Percentiles rank a stretch among this genome's conserved stretches.
Evolutionary conservation across 1,140 invertebrate genomes (phyloP).

Genomic region (Schlechtendalia chinensis): DNA sequence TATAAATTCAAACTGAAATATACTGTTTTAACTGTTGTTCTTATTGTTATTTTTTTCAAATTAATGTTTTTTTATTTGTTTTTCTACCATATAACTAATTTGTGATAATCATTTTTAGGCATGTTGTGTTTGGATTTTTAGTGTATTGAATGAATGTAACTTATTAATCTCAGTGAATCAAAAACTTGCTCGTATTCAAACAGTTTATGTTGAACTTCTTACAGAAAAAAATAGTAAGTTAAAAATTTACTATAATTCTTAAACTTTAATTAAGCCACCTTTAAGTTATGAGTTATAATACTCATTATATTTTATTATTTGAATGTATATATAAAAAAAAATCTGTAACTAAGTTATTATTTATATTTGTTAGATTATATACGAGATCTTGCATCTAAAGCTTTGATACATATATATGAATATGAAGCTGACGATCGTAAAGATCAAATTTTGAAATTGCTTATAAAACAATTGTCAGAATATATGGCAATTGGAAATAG

Average conservation of each 20-base stretch:
- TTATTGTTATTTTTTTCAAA: no score
- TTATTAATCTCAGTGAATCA: slow-evolving; percentile 14
- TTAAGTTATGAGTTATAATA: background rate
- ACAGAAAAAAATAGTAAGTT: slow-evolving; percentile 40
- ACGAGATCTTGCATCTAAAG: slow-evolving; percentile 89
- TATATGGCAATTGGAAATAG: slow-evolving; percentile 37
- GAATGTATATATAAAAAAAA: background rate
- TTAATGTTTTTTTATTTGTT: no score
- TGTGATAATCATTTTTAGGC: slow-evolving; percentile 9
- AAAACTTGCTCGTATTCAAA: slow-evolving; percentile 41
- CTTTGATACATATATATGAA: slow-evolving; percentile 82
- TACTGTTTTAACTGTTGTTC: no score
- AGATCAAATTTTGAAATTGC: slow-evolving; percentile 69
- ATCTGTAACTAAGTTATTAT: slow-evolving; percentile 8
- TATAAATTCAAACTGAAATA: no score
- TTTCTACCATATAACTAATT: no score
- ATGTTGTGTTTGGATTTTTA: slow-evolving; percentile 44
- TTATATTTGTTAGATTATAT: slow-evolving; percentile 67
- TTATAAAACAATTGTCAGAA: slow-evolving; percentile 77
- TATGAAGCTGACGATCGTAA: slow-evolving; percentile 71
- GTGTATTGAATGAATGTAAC: slow-evolving; percentile 40
- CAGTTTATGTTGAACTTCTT: slow-evolving; percentile 24
- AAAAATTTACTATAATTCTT: background rate
- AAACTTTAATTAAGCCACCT: background rate
- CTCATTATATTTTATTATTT: background rate